Evolutionary conservation across 2,797 vertebrate species (phyloP).

Genomic region (Taenioides sp.): DNA sequence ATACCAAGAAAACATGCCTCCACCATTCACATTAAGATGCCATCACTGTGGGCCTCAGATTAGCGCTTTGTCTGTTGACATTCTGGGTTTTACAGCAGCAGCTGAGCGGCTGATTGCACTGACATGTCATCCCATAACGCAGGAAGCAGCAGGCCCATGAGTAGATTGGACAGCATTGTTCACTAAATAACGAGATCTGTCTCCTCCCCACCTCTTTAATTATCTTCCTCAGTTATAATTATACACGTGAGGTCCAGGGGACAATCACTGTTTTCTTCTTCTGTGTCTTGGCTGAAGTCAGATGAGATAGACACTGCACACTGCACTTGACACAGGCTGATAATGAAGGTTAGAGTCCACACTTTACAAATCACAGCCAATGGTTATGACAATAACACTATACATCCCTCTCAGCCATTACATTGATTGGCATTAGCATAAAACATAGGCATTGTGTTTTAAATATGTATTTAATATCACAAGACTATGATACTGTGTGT

Average conservation of each 20-base stretch:
- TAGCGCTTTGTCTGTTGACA: constrained; percentile 58
- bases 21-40: constrained; percentile 44
- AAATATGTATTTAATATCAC: constrained; percentile 10
- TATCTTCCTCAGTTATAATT: constrained; percentile 75
- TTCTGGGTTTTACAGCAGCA: constrained; percentile 43
- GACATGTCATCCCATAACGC: constrained; percentile 70
- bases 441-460: constrained; percentile 9
- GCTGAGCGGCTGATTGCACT: constrained; percentile 66
- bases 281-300: constrained; percentile 54
- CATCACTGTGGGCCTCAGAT: constrained; percentile 52
- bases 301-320: constrained; percentile 53
- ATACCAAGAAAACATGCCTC: background rate
- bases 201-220: constrained; percentile 74
- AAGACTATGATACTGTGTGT: background rate
- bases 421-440: constrained; percentile 21
- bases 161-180: constrained; percentile 72
- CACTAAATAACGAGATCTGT: constrained; percentile 71
- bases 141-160: constrained; percentile 62
- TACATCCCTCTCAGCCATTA: constrained; percentile 15
- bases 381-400: constrained; percentile 32
- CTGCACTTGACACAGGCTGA: constrained; percentile 26
- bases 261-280: constrained; percentile 63
- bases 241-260: constrained; percentile 72
- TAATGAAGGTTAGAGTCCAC: constrained; percentile 49
- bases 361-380: constrained; percentile 37